Evolutionary conservation across 2,888 invertebrate genomes (phyloP).

Genomic region (Blera fallax): DNA sequence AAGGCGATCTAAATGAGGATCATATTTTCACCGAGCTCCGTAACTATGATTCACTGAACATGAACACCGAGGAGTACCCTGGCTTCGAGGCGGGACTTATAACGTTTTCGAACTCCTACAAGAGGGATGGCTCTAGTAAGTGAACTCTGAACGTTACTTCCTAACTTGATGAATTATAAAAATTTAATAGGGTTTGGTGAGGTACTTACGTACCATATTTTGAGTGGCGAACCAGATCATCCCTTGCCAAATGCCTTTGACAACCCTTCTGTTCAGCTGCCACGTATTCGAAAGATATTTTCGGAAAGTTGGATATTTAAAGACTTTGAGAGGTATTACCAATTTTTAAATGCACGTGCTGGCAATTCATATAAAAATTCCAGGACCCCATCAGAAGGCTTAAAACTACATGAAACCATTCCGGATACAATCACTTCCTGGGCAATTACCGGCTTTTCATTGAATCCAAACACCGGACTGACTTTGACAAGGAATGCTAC

Average conservation of each 20-base stretch:
- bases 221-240: neutral
- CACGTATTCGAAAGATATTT: constrained; percentile 84
- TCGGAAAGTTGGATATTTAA: constrained; percentile 88
- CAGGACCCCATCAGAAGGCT: constrained; percentile 67
- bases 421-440: constrained; percentile 91
- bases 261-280: constrained; percentile 6
- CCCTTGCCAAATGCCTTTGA: neutral
- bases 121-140: neutral
- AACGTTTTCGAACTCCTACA: constrained; percentile 78
- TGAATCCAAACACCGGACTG: constrained; percentile 87
- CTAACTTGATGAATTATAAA: neutral
- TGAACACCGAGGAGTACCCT: constrained; percentile 78
- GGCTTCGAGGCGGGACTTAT: constrained; percentile 66
- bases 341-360: neutral
- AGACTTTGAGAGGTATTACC: constrained; percentile 76
- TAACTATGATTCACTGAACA: constrained; percentile 78
- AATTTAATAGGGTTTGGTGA: neutral
- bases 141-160: neutral
- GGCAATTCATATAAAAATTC: neutral
- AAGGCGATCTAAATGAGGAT: constrained; percentile 76
- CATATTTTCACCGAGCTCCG: constrained; percentile 7
- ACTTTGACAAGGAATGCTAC: constrained; percentile 84
- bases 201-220: neutral
- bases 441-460: constrained; percentile 90
- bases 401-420: constrained; percentile 83